Conservation (phyloP, 2,797 vertebrate species). For the Gallirallus australis region DNA sequence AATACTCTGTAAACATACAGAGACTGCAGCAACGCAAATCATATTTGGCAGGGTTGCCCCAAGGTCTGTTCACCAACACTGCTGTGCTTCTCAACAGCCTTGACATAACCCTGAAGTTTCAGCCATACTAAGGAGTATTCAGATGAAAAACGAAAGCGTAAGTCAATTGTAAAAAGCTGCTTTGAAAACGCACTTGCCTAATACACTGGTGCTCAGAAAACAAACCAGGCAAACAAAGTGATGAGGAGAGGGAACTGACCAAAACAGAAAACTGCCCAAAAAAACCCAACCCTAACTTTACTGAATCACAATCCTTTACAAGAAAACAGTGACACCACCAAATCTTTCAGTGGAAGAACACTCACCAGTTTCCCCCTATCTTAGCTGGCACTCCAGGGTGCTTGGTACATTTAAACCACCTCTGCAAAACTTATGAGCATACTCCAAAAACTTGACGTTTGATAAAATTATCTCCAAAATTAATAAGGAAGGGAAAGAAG, state of each 20-base stretch:
- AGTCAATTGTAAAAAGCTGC: constrained; percentile 28
- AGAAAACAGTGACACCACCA: neutral
- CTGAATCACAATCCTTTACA: neutral
- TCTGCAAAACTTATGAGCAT: neutral
- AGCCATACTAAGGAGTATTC: neutral
- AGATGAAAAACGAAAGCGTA: neutral
- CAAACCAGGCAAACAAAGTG: neutral
- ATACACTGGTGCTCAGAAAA: neutral
- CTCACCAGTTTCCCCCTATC: neutral
- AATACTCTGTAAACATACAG: neutral
- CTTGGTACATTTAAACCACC: neutral
- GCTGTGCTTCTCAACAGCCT: neutral
- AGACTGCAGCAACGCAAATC: neutral
- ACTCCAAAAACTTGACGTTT: neutral
- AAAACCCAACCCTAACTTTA: neutral
- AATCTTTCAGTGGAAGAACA: neutral
- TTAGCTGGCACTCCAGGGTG: neutral
- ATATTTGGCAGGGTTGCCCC: constrained; percentile 25
- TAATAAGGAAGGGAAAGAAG: neutral
- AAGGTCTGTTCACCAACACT: constrained; percentile 14
- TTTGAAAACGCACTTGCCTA: neutral
- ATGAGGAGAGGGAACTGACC: neutral
- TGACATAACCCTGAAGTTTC: constrained; percentile 48
- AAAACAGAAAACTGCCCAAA: neutral
- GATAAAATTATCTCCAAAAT: neutral